These are phyloP conservation scores for Castor canadensis DNA, from an alignment of 2,113 vertebrate species.

Conservation along the genomic window DNA sequence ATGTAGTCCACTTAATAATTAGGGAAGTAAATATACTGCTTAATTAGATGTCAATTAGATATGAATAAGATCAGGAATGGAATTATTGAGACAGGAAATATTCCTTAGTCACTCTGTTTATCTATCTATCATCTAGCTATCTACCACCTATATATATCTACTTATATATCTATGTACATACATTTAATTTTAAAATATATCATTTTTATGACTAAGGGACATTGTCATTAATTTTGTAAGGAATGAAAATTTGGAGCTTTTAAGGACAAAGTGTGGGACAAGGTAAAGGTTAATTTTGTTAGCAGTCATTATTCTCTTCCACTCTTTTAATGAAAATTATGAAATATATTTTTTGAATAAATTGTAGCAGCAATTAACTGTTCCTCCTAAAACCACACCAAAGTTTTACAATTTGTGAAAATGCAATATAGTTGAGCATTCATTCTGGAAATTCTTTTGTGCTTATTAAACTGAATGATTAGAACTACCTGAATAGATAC, in stretches of 20 bases:
- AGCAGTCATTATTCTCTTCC: not conserved
- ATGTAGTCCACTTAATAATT: constrained; percentile 29
- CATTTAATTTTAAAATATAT: not conserved
- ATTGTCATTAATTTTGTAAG: constrained; percentile 21
- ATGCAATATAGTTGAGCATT: not conserved
- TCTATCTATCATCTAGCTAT: not conserved
- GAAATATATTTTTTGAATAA: not conserved
- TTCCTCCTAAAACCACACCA: not conserved
- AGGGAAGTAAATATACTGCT: constrained; percentile 43
- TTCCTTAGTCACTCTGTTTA: not conserved
- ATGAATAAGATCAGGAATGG: constrained; percentile 51
- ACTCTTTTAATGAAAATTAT: not conserved
- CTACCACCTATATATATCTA: not conserved
- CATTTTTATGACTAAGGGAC: not conserved
- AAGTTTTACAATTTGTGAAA: not conserved
- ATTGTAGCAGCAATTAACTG: not conserved
- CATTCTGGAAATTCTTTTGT: constrained; percentile 14
- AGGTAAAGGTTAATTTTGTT: not conserved
- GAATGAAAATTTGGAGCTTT: not conserved
- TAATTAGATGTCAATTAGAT: constrained; percentile 54
- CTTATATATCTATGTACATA: no score
- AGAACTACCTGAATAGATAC: constrained; percentile 6
- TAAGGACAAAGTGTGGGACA: not conserved
- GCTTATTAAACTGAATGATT: not conserved
- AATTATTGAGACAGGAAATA: constrained; percentile 37